Percentiles rank a stretch among this genome's conserved stretches.
phyloP scores from a whole-genome alignment of 2,113 vertebrate genomes.

The Rhabdomys dilectus region DNA sequence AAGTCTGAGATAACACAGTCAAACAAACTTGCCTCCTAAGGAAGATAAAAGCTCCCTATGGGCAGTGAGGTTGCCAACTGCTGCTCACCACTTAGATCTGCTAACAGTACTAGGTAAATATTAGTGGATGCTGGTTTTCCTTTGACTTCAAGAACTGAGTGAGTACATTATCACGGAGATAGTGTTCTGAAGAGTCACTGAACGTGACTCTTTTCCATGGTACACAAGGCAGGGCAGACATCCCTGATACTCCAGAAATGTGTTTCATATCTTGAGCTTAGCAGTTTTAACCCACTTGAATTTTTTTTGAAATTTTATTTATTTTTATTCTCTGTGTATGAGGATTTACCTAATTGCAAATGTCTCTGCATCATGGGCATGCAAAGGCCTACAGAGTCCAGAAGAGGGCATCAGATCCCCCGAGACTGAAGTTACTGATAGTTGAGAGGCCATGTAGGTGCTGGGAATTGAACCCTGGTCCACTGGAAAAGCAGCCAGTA shows the following conservation, averaged over 20 bases:
- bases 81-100: conserved; percentile 31
- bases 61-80: neutral
- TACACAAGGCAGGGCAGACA: neutral
- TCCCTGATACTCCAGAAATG: neutral
- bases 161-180: conserved; percentile 7
- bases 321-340: neutral
- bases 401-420: too few species aligned
- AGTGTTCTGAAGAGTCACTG: conserved; percentile 6
- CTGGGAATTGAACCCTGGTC: neutral
- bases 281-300: neutral
- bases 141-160: conserved; percentile 35
- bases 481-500: neutral
- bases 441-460: neutral
- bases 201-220: neutral
- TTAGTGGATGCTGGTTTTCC: conserved; percentile 35
- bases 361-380: neutral
- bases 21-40: conserved; percentile 64
- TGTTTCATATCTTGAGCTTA: neutral
- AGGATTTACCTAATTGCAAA: neutral
- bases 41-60: conserved; percentile 34
- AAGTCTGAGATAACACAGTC: conserved; percentile 50
- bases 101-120: conserved; percentile 64
- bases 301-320: neutral
- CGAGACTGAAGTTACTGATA: too few species aligned
- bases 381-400: too few species aligned